Evolutionary conservation across 1,140 invertebrate genomes (phyloP).

Genomic region (Drosophila aff.): DNA sequence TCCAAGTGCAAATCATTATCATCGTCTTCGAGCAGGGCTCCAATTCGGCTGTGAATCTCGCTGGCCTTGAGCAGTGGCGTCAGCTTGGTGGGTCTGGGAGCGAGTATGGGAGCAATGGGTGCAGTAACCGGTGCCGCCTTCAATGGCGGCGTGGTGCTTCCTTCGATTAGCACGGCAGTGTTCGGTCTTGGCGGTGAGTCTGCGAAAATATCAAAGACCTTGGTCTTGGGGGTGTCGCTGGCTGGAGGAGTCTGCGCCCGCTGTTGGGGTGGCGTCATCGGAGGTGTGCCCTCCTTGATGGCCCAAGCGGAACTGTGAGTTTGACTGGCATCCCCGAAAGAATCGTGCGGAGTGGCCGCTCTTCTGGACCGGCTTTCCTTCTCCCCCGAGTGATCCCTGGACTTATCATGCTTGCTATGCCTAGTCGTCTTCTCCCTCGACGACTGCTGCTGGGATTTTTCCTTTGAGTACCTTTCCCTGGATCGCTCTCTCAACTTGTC

Average conservation of each 20-base stretch:
- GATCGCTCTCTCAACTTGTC: constrained; percentile 23
- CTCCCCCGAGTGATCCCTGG: background rate
- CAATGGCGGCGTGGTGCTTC: constrained; percentile 67
- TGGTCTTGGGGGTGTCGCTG: constrained; percentile 19
- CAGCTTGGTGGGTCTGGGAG: constrained; percentile 10
- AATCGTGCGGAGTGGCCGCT: constrained; percentile 1
- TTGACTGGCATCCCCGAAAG: background rate
- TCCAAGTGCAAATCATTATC: constrained; percentile 71
- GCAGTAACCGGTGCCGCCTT: background rate
- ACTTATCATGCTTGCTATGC: constrained; percentile 2
- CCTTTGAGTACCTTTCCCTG: constrained; percentile 5
- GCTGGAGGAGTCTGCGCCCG: background rate
- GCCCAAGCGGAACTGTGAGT: too few relatives aligned
- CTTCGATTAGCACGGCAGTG: constrained; percentile 36
- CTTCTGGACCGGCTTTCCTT: constrained; percentile 4
- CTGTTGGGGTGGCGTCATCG: constrained; percentile 14
- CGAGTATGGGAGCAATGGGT: background rate
- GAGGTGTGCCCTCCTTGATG: constrained; percentile 31
- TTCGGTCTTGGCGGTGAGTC: constrained; percentile 77
- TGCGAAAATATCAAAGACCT: constrained; percentile 70
- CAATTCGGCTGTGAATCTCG: constrained; percentile 76
- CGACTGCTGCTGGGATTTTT: constrained; percentile 15
- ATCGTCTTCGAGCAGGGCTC: constrained; percentile 72
- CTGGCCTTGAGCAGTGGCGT: constrained; percentile 58
- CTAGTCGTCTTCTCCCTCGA: constrained; percentile 3